phyloP scores from a whole-genome alignment of 2,113 vertebrate genomes.

The Propithecus coquereli region DNA sequence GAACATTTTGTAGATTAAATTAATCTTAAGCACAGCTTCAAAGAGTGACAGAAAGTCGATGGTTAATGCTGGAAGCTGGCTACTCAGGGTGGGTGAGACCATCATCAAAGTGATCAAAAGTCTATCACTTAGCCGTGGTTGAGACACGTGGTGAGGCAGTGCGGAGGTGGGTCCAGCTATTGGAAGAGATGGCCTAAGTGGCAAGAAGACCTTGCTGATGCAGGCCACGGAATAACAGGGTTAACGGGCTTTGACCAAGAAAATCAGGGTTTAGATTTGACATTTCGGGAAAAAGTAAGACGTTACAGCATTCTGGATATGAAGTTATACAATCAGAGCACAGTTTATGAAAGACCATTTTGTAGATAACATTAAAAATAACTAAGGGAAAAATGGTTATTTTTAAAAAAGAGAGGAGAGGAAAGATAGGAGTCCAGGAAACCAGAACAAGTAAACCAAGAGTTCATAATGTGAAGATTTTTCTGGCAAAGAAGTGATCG shows the following conservation, averaged over 20 bases:
- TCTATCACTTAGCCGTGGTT: no score
- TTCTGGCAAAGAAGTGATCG: not conserved
- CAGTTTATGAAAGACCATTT: not conserved
- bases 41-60: not conserved
- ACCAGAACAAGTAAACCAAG: not conserved
- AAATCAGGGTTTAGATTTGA: not conserved
- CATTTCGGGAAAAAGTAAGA: not conserved
- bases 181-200: fast-evolving
- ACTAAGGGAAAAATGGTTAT: not conserved
- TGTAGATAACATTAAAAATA: not conserved
- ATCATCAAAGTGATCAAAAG: no score
- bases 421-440: not conserved
- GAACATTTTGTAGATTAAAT: not conserved
- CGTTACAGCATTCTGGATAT: not conserved
- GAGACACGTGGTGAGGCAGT: no score
- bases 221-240: not conserved
- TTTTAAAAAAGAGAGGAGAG: not conserved
- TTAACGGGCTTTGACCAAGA: not conserved
- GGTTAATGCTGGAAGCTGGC: not conserved
- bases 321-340: not conserved
- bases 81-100: not conserved
- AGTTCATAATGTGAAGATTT: not conserved
- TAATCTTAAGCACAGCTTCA: not conserved
- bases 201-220: not conserved
- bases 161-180: not conserved